Evolutionary conservation across 2,888 invertebrate genomes (phyloP).

Genomic region (Dryococelus australis): DNA sequence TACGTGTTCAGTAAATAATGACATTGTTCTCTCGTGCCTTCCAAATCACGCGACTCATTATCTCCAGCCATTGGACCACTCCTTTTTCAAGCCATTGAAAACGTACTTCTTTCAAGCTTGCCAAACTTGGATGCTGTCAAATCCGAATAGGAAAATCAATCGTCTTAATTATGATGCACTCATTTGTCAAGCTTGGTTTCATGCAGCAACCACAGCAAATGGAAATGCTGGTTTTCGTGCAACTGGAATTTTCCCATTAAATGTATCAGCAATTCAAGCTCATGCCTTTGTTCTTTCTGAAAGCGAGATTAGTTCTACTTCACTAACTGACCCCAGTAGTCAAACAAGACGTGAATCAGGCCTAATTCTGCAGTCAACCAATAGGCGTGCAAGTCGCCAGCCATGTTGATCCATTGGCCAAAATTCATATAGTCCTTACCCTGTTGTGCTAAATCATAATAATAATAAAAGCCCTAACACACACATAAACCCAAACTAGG

Average conservation of each 20-base stretch:
- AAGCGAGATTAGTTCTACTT: background rate
- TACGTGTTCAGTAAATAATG: conserved; percentile 41
- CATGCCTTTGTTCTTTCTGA: conserved; percentile 19
- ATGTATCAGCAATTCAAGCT: background rate
- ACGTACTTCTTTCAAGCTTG: background rate
- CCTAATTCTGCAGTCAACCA: too few relatives aligned
- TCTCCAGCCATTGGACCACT: background rate
- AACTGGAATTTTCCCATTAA: conserved; percentile 17
- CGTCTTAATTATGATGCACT: background rate
- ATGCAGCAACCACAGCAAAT: background rate
- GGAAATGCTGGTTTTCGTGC: conserved; percentile 16
- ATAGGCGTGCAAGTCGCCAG: too few relatives aligned
- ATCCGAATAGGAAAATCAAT: background rate
- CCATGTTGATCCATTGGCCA: too few relatives aligned
- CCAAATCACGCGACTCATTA: conserved; percentile 17
- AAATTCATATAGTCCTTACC: too few relatives aligned
- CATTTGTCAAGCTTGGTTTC: background rate
- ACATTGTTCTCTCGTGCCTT: too few relatives aligned
- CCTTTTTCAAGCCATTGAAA: background rate
- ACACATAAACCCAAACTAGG: too few relatives aligned
- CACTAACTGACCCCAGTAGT: background rate
- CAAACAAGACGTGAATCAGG: too few relatives aligned
- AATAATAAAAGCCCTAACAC: too few relatives aligned
- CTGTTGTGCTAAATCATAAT: background rate
- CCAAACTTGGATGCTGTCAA: background rate